Conservation (phyloP, 2,113 vertebrate genomes). For the Marmota monax region DNA sequence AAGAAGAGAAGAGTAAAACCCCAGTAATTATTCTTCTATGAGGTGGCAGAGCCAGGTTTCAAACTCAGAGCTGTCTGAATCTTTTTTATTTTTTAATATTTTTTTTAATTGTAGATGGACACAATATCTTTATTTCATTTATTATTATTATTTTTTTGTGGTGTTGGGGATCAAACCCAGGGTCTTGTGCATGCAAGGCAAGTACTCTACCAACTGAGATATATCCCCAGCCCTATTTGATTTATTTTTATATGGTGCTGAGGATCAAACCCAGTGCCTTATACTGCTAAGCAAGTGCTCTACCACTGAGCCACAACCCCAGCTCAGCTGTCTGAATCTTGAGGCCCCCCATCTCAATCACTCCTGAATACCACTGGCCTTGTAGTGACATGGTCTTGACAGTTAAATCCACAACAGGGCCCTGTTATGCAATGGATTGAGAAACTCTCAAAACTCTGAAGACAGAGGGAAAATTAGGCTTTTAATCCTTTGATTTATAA, state of each 20-base stretch:
- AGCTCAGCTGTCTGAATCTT: background rate
- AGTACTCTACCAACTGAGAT: too few relatives aligned
- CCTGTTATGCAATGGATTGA: background rate
- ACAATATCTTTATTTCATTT: too few relatives aligned
- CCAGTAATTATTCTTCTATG: background rate
- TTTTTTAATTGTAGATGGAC: too few relatives aligned
- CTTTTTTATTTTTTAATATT: background rate
- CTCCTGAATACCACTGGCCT: too few relatives aligned
- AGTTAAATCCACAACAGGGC: background rate
- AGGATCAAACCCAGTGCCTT: too few relatives aligned
- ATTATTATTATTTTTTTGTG: too few relatives aligned
- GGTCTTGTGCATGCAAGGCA: too few relatives aligned
- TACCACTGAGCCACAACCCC: too few relatives aligned
- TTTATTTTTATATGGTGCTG: too few relatives aligned
- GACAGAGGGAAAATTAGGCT: background rate
- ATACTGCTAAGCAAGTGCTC: too few relatives aligned
- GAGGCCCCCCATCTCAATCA: background rate
- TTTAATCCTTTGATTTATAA: conserved; percentile 19
- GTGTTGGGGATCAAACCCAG: too few relatives aligned
- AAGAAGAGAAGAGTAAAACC: background rate
- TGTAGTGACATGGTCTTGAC: background rate
- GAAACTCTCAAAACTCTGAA: background rate
- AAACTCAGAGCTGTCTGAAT: background rate
- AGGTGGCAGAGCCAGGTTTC: background rate
- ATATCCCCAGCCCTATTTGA: too few relatives aligned